Percentiles rank a stretch among this genome's conserved stretches.
Conservation (phyloP, 2,888 invertebrate species). For the Nasonovia ribisnigri region DNA sequence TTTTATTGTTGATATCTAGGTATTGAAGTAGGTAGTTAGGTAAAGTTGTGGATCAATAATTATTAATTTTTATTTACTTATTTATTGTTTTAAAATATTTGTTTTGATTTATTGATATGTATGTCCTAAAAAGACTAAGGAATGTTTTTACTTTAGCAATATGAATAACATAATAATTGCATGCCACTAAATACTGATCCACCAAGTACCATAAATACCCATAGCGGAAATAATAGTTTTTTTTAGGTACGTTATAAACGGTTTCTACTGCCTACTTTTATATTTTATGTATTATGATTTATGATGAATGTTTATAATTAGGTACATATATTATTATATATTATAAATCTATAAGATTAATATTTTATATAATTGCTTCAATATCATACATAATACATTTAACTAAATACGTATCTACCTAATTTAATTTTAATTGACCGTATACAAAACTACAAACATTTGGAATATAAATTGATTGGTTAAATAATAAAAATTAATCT, state of each 20-base stretch:
- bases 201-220: neutral
- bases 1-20: neutral
- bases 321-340: neutral
- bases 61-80: neutral
- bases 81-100: neutral
- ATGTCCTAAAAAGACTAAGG: neutral
- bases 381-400: neutral
- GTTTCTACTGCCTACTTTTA: neutral
- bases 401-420: neutral
- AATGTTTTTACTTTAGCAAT: neutral
- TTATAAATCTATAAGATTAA: neutral
- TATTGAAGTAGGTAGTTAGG: neutral
- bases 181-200: neutral
- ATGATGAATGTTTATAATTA: neutral
- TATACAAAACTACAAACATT: neutral
- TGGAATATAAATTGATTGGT: neutral
- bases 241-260: neutral
- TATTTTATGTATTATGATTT: neutral
- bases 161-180: neutral
- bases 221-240: neutral
- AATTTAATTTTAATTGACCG: neutral
- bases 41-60: neutral
- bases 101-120: neutral
- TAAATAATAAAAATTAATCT: conserved; percentile 27
- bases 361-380: neutral